phyloP scores from a whole-genome alignment of 2,113 vertebrate genomes.

The Petrocephalus microphthalmus region DNA sequence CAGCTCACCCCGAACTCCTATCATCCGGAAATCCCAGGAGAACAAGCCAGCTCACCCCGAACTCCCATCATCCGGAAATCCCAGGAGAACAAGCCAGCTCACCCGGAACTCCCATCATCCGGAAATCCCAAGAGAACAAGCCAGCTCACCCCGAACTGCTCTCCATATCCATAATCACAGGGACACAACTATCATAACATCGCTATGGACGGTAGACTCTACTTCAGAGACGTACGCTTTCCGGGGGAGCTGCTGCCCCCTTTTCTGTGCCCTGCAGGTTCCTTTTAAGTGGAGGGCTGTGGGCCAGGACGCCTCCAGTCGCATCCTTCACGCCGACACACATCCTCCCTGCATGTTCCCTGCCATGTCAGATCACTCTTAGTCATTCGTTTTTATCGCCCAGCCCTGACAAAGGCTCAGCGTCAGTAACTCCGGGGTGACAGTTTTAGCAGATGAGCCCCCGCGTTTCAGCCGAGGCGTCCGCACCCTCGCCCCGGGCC shows the following conservation, averaged over 20 bases:
- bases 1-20: neutral
- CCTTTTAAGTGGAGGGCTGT: neutral
- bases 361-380: conserved; percentile 11
- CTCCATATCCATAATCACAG: neutral
- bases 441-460: conserved; percentile 1
- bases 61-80: neutral
- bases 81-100: neutral
- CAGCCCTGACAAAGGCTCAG: neutral
- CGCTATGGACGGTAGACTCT: neutral
- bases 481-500: neutral
- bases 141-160: neutral
- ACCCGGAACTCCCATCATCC: neutral
- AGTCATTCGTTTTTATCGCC: conserved; percentile 7
- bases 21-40: neutral
- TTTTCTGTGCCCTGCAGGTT: neutral
- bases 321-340: neutral
- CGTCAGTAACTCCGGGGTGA: neutral
- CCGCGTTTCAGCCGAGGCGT: neutral
- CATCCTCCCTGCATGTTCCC: neutral
- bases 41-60: neutral
- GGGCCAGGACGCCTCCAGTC: neutral
- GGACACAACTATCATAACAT: neutral
- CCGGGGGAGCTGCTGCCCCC: neutral
- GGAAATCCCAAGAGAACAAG: neutral
- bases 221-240: neutral